A percentile compares a stretch with the other conserved stretches of the same genome.
These are phyloP conservation scores for Dendrolimus kikuchii DNA, from an alignment of 1,140 invertebrate genomes.

Conservation along the genomic window DNA sequence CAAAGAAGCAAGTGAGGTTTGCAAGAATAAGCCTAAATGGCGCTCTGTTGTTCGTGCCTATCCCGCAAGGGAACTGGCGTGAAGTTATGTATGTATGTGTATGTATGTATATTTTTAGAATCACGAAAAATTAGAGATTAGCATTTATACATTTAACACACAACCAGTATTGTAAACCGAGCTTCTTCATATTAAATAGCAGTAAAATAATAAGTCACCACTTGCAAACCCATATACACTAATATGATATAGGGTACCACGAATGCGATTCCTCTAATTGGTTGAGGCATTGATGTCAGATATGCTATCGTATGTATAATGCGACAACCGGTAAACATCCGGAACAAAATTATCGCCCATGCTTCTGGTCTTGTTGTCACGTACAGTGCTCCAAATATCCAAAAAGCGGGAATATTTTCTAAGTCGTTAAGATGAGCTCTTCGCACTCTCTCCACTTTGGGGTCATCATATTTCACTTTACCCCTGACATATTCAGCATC, in stretches of 20 bases:
- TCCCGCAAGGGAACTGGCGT: no score
- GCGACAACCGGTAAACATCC: constrained; percentile 71
- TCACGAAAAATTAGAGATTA: no score
- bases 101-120: no score
- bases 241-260: constrained; percentile 20
- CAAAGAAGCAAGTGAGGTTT: no score
- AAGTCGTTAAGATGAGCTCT: constrained; percentile 80
- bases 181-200: constrained; percentile 17
- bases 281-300: constrained; percentile 73
- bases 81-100: no score
- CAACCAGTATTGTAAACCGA: no score
- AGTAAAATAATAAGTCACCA: constrained; percentile 21
- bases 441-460: constrained; percentile 63
- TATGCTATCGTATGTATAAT: constrained; percentile 77
- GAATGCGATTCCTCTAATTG: constrained; percentile 71
- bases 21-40: no score
- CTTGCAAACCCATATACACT: constrained; percentile 31
- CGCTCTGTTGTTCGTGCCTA: no score
- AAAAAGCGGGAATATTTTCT: constrained; percentile 79
- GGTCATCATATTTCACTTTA: constrained; percentile 60
- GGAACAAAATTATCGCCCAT: constrained; percentile 72
- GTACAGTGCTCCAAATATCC: constrained; percentile 75
- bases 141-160: no score
- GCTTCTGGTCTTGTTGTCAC: constrained; percentile 72
- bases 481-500: constrained; percentile 45